Evolutionary conservation across 2,797 vertebrate species (phyloP), one percentile per base, ranked within the genome.

Genomic region (Anabas testudineus): DNA sequence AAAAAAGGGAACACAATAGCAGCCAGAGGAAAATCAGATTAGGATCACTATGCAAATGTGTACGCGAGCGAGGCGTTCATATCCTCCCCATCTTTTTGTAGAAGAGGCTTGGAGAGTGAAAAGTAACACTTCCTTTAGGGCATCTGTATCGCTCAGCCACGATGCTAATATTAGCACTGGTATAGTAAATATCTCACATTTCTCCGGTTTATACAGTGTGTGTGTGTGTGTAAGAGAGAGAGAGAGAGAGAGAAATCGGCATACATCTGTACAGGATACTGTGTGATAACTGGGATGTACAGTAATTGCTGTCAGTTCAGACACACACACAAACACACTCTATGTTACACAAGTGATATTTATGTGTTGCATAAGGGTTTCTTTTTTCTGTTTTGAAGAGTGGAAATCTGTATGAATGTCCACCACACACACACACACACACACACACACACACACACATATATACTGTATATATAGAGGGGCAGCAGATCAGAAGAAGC

Each of bases 1-100:
- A n/a, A n/a, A n/a, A n/a, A n/a, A n/a, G n/a, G 56, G 51, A 89
- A 86, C 86, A 92, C 78, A 85, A 90, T 66, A 75, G 79, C 73
- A 76, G 85, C 91, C 90, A 80, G 83, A 80, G 86, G 88, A 87
- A 86, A 91, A 92, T 91, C 88, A 56, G 90, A 92, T 93, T 82
- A 86, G 82, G 73, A 86, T 89, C 70, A 80, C 82, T 89, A 90
- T 90, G 90, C 87, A 92, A 92, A 92, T 91, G 73, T 83, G 62
- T 56, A 75, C 67, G 87, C 61, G 51, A 84, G 78, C 60, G n/a
- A 74, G 59, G 72, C 61, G 24, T 66, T 78, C 68, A 76, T 80
- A 80, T 80, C 65, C 72, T 68, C 58, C 64, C 76, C 74, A 83
- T 89, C 80, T 82, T 80, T 86, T 65, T 80, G 79, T 82, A 32